Conservation (phyloP, 2,888 invertebrate genomes). For the Loripinus fragilis region DNA sequence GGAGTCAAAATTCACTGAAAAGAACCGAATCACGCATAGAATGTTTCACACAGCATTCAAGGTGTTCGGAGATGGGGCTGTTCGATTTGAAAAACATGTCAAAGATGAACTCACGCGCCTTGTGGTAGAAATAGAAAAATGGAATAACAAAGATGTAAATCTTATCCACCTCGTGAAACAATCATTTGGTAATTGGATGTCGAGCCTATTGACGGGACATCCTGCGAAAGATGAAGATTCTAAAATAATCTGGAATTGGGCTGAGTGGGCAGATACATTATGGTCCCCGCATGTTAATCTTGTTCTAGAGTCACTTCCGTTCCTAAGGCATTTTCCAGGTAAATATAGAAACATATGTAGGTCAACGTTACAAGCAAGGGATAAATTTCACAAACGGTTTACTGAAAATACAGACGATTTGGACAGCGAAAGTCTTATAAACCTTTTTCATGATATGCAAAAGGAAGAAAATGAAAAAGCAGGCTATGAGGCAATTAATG, state of each 20-base stretch:
- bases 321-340: neutral
- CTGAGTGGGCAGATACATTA: neutral
- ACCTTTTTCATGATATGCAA: neutral
- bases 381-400: neutral
- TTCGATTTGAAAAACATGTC: neutral
- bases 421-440: neutral
- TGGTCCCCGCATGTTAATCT: neutral
- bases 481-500: neutral
- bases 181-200: neutral
- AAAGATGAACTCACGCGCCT: neutral
- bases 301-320: neutral
- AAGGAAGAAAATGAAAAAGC: neutral
- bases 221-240: neutral
- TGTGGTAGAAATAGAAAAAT: neutral
- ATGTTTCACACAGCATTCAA: neutral
- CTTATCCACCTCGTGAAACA: neutral
- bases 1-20: neutral
- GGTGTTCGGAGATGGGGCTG: neutral
- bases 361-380: neutral
- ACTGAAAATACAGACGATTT: neutral
- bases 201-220: neutral
- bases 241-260: neutral
- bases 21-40: neutral
- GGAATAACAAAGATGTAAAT: neutral
- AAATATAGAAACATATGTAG: neutral